Conservation (phyloP, 1,140 invertebrate genomes). For the Sycobia sp. region DNA sequence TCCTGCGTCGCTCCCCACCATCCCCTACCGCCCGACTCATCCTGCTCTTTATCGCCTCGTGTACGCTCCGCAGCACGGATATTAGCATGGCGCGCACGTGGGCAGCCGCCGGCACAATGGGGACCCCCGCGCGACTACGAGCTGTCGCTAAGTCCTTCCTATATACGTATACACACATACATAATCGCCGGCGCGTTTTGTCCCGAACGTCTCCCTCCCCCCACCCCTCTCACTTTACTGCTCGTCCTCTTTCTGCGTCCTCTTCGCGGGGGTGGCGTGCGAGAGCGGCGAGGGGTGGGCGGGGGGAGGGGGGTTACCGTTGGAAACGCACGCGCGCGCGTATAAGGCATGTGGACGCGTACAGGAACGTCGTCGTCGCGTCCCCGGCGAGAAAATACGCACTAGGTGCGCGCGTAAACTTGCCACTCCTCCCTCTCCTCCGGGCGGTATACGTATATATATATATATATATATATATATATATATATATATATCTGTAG, state of each 20-base stretch:
- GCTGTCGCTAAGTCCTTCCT: background rate
- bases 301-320: background rate
- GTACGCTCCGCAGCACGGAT: slow-evolving; percentile 2
- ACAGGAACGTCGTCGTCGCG: too few species aligned
- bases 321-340: too few species aligned
- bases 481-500: too few species aligned
- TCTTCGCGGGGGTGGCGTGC: background rate
- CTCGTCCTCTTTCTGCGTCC: background rate
- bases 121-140: background rate
- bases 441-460: too few species aligned
- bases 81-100: slow-evolving; percentile 27
- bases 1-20: background rate
- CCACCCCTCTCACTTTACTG: background rate
- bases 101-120: slow-evolving; percentile 21
- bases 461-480: too few species aligned
- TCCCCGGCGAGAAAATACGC: slow-evolving; percentile 6
- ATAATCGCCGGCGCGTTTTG: background rate
- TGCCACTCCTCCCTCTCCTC: too few species aligned
- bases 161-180: too few species aligned
- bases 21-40: background rate
- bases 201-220: background rate
- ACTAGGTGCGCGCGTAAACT: slow-evolving; percentile 5
- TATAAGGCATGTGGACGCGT: too few species aligned
- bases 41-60: slow-evolving; percentile 7
- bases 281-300: background rate